These are phyloP conservation scores for Rhagonycha lutea DNA, from an alignment of 2,888 invertebrate species.

Conservation along the genomic window DNA sequence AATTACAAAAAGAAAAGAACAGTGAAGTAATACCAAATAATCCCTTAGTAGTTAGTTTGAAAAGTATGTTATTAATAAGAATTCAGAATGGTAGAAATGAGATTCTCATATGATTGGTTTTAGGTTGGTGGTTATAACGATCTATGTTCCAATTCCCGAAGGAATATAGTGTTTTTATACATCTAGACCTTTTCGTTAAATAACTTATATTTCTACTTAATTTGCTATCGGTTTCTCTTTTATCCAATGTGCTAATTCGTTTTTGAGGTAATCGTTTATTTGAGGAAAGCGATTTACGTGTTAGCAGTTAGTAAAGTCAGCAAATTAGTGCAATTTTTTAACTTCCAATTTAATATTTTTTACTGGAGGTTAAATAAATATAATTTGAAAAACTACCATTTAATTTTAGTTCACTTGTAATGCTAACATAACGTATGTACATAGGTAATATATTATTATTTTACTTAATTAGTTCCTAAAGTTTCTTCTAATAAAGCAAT, in stretches of 20 bases:
- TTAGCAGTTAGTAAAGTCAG: conserved; percentile 1
- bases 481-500: too few species aligned
- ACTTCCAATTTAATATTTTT: not conserved
- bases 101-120: conserved; percentile 12
- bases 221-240: conserved; percentile 19
- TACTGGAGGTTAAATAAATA: not conserved
- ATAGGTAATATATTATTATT: not conserved
- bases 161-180: conserved; percentile 17
- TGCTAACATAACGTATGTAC: too few species aligned
- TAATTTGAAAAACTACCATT: not conserved
- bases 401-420: too few species aligned
- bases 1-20: not conserved
- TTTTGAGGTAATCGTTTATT: conserved; percentile 12
- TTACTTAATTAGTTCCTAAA: not conserved
- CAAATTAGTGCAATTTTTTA: not conserved
- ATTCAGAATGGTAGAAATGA: conserved; percentile 8
- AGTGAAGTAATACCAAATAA: conserved; percentile 4
- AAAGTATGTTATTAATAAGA: conserved; percentile 13
- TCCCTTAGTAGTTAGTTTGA: conserved; percentile 9
- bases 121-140: not conserved
- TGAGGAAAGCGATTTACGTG: conserved; percentile 8
- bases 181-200: conserved; percentile 13
- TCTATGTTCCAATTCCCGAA: conserved; percentile 6
- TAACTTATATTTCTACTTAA: conserved; percentile 13
- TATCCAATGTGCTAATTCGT: conserved; percentile 19